phyloP scores from a whole-genome alignment of 1,140 invertebrate genomes.

The Teleogryllus occipitalis region DNA sequence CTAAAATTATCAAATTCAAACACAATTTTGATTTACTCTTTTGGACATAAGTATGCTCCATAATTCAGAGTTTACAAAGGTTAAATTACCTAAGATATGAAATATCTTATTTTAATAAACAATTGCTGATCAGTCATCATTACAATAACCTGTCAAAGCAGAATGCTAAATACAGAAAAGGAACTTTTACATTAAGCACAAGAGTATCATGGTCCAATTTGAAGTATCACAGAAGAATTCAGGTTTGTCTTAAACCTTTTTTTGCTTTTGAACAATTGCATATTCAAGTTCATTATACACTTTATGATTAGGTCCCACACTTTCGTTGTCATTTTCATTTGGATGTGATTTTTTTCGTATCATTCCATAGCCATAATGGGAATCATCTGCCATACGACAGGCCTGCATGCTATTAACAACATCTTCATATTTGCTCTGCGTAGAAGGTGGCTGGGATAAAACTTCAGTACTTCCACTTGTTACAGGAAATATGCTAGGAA shows the following conservation, averaged over 20 bases:
- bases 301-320: slow-evolving; percentile 49
- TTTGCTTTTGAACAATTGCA: slow-evolving; percentile 70
- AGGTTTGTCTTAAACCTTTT: slow-evolving; percentile 49
- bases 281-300: slow-evolving; percentile 67
- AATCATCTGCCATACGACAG: slow-evolving; percentile 60
- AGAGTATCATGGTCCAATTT: too few species aligned
- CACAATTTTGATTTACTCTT: too few species aligned
- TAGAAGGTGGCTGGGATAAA: background rate
- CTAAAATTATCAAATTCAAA: too few species aligned
- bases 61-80: too few species aligned
- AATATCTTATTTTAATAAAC: too few species aligned
- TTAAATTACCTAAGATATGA: too few species aligned
- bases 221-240: background rate
- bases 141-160: too few species aligned
- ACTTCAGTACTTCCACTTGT: background rate
- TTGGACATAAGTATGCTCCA: too few species aligned
- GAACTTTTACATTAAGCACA: too few species aligned
- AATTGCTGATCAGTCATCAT: too few species aligned
- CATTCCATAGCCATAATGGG: slow-evolving; percentile 65
- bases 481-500: slow-evolving; percentile 27
- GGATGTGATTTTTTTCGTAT: slow-evolving; percentile 52
- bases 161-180: too few species aligned
- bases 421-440: slow-evolving; percentile 14
- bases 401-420: slow-evolving; percentile 20
- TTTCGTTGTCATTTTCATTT: slow-evolving; percentile 31